These are phyloP conservation scores for Toxotes chatareus DNA, from an alignment of 2,113 vertebrate genomes.

Conservation along the genomic window DNA sequence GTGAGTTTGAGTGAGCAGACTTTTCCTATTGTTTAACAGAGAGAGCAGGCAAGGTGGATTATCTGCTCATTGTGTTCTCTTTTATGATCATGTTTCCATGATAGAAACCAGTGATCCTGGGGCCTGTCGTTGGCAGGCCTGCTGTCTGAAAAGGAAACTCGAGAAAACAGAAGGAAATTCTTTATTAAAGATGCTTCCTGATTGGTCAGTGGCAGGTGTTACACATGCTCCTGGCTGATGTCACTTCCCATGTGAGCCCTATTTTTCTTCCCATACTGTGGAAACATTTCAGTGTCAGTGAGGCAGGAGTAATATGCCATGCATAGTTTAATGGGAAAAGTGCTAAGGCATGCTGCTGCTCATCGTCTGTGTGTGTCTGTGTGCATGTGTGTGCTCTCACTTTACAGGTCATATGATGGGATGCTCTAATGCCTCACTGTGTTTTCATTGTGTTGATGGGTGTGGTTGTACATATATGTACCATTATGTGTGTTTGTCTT, in stretches of 20 bases:
- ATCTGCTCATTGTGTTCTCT: slow-evolving; percentile 59
- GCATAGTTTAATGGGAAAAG: slow-evolving; percentile 66
- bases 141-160: slow-evolving; percentile 36
- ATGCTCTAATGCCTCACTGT: slow-evolving; percentile 6
- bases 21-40: slow-evolving; percentile 66
- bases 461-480: neutral
- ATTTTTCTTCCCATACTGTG: slow-evolving; percentile 65
- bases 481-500: slow-evolving; percentile 5
- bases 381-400: slow-evolving; percentile 8
- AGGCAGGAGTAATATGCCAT: slow-evolving; percentile 58
- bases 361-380: slow-evolving; percentile 20
- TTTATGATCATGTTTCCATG: slow-evolving; percentile 69
- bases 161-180: slow-evolving; percentile 46
- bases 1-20: slow-evolving; percentile 50
- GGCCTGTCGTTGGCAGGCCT: slow-evolving; percentile 12
- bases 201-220: slow-evolving; percentile 66
- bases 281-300: slow-evolving; percentile 66
- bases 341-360: slow-evolving; percentile 54
- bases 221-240: slow-evolving; percentile 60
- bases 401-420: slow-evolving; percentile 37
- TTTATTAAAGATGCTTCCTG: slow-evolving; percentile 30
- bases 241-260: slow-evolving; percentile 62
- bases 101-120: slow-evolving; percentile 55
- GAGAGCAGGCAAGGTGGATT: slow-evolving; percentile 54
- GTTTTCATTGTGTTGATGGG: slow-evolving; percentile 29